phyloP scores from a whole-genome alignment of 1,140 invertebrate genomes.

The Wasmannia auropunctata region DNA sequence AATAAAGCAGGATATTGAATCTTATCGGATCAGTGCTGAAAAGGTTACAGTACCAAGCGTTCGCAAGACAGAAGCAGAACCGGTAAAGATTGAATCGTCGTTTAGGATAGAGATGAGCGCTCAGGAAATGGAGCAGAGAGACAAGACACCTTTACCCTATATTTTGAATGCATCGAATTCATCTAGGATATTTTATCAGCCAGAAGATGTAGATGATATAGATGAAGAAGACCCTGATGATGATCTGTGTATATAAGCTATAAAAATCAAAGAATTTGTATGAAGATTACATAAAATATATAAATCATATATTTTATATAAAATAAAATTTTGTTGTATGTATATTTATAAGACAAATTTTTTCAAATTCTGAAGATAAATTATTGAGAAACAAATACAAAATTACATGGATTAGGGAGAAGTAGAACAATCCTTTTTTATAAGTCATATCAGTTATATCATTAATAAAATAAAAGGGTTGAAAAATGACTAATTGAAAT shows the following conservation, averaged over 20 bases:
- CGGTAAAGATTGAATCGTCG: conserved; percentile 71
- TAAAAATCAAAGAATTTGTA: neutral
- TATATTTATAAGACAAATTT: neutral
- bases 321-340: neutral
- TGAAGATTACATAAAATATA: neutral
- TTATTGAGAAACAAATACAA: neutral
- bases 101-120: conserved; percentile 82
- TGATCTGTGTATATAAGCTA: conserved; percentile 81
- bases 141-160: conserved; percentile 80
- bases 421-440: neutral
- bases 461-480: neutral
- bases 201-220: conserved; percentile 85
- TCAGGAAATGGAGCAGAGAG: conserved; percentile 80
- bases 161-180: conserved; percentile 68
- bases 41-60: neutral
- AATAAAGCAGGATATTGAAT: conserved; percentile 75
- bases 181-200: conserved; percentile 85
- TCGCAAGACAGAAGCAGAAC: conserved; percentile 3
- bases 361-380: neutral
- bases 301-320: conserved; percentile 40
- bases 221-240: conserved; percentile 87
- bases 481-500: neutral
- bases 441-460: no score
- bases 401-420: neutral
- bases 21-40: conserved; percentile 69